Conservation (phyloP, 2,113 vertebrate genomes). For the Pedionomus torquatus region DNA sequence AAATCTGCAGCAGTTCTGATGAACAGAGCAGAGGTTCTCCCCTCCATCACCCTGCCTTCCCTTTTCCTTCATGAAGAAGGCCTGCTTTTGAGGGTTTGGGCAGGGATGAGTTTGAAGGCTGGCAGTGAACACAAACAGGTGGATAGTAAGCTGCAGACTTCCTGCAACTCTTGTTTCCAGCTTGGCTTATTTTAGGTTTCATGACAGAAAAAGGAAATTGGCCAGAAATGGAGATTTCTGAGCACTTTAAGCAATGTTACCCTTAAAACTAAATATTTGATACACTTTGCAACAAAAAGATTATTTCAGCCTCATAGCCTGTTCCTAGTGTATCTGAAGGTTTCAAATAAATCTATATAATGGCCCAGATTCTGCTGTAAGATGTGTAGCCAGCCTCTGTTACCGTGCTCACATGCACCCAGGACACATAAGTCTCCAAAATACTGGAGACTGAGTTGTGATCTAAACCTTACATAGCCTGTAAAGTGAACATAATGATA, state of each 20-base stretch:
- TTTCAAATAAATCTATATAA: neutral
- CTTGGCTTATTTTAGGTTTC: neutral
- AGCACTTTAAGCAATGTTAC: neutral
- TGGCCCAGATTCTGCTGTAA: neutral
- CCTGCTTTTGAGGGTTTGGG: neutral
- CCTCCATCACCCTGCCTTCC: neutral
- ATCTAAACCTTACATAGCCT: neutral
- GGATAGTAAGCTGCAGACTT: neutral
- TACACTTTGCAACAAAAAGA: neutral
- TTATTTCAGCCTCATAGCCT: neutral
- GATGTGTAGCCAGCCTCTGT: neutral
- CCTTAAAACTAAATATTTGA: neutral
- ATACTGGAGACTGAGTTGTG: neutral
- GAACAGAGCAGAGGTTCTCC: neutral
- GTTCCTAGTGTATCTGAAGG: neutral
- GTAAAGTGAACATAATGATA: neutral
- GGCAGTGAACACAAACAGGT: neutral
- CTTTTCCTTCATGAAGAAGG: neutral
- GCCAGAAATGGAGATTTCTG: neutral
- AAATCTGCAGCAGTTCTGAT: neutral
- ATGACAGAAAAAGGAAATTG: neutral
- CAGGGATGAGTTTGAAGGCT: neutral
- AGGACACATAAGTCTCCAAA: neutral
- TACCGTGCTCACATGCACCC: neutral
- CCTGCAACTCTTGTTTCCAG: neutral